Base-by-base conservation (phyloP, 2,113 vertebrate species). In the Urocynchramus pylzowi region DNA sequence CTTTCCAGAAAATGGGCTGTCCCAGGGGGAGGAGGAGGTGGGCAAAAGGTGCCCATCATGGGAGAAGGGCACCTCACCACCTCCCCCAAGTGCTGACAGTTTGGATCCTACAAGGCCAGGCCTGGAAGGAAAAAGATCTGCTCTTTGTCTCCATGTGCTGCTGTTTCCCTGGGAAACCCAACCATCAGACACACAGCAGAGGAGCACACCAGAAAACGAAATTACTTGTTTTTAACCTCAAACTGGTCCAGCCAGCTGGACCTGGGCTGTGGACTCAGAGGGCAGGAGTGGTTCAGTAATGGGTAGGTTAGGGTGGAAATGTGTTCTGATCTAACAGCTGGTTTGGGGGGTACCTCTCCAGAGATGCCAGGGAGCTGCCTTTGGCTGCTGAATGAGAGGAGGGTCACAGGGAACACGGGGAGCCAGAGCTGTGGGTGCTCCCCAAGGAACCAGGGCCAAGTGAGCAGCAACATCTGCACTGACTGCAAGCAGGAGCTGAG, bases 361-460 rank as follows among this genome's bases (percentile, higher is more conserved):
- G 30, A 53, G 24, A 31, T 6, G 13, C 11, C 74, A 50, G 49
- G 8, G 31, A 52, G 9, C 7, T 18, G 56, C n/a, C 28, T 65
- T 60, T 54, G 61, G 42, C 35, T 89, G 73, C 41, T 68, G 31
- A 39, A 3, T 23, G 47, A 59, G 35, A 59, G 19, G 11, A 71
- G 19, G 23, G 18, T 13, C 15, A 4, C 21, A 4, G 27, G 37
- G 68, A 80, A 13, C 30, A 41, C 0, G 0, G 10, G 35, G 33
- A 78, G 35, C 50, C 60, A 52, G 52, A 68, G 37, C 28, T 67
- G 44, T 19, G 57, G 35, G 16, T 28, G 31, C 24, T 61, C 26
- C 33, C 24, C 4, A 16, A 1, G 16, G 9, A 31, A 16, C 8
- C 23, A 19, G 54, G 26, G 17, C 45, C 0, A 2, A 18, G 14